These are phyloP conservation scores for Phalacrocorax brasilianus DNA, from an alignment of 2,113 vertebrate species.

Conservation along the genomic window DNA sequence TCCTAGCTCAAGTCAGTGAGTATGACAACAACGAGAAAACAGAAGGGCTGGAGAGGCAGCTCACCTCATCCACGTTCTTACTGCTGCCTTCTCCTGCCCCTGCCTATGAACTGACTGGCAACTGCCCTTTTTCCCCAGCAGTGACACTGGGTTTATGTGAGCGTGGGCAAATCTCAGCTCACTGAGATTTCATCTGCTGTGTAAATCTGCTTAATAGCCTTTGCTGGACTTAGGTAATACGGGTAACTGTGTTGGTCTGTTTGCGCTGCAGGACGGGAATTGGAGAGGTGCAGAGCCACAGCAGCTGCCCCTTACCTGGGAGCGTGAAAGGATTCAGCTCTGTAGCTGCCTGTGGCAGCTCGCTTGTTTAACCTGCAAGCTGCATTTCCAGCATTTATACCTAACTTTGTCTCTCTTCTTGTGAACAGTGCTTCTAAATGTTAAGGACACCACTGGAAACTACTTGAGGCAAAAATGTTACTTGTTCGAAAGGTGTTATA, in stretches of 20 bases:
- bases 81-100: neutral
- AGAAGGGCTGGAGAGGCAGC: neutral
- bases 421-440: neutral
- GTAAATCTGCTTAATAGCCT: neutral
- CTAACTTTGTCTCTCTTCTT: neutral
- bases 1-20: neutral
- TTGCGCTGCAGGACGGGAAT: neutral
- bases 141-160: neutral
- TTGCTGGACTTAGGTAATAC: neutral
- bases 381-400: neutral
- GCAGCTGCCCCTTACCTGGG: neutral
- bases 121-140: neutral
- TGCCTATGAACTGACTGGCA: neutral
- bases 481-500: neutral
- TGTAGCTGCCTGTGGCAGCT: neutral
- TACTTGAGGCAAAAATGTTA: neutral
- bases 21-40: neutral
- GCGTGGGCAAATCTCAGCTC: neutral
- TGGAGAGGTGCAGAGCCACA: neutral
- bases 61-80: neutral
- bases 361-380: neutral
- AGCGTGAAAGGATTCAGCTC: neutral
- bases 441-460: neutral
- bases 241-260: neutral
- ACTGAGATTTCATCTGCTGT: neutral